A percentile compares a stretch with the other conserved stretches of the same genome.
Conservation (phyloP, 2,797 vertebrate genomes). For the Tiaroga cobitis region DNA sequence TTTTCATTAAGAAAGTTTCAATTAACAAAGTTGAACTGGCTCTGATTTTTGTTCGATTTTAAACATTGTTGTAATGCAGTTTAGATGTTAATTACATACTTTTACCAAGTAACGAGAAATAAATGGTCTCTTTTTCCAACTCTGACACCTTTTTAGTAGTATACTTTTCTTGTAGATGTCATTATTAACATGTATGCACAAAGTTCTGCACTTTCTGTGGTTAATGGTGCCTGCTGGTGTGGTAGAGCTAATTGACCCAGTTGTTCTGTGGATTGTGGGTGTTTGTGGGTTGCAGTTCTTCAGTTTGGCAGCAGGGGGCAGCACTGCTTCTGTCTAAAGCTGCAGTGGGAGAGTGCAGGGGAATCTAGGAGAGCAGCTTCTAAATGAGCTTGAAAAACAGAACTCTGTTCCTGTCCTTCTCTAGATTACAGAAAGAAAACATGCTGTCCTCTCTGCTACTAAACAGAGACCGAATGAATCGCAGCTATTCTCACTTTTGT, state of each 20-base stretch:
- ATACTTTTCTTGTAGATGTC: background rate
- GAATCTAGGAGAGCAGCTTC: background rate
- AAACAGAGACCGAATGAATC: conserved; percentile 15
- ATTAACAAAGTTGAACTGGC: background rate
- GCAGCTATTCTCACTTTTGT: background rate
- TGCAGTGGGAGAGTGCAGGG: background rate
- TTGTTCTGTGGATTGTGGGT: background rate
- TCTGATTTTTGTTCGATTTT: background rate
- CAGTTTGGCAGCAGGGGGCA: conserved; percentile 53
- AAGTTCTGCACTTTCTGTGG: background rate
- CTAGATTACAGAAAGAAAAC: conserved; percentile 26
- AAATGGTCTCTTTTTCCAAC: background rate
- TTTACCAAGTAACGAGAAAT: background rate
- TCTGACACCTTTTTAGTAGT: background rate
- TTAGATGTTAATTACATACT: background rate
- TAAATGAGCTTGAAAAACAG: conserved; percentile 18
- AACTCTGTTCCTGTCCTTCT: conserved; percentile 9
- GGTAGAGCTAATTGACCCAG: background rate
- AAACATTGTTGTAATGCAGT: background rate
- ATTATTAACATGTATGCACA: background rate
- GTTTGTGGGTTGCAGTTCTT: background rate
- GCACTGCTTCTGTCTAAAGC: conserved; percentile 42
- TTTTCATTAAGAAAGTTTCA: background rate
- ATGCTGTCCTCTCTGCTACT: conserved; percentile 18
- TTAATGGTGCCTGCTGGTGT: background rate